Evolutionary conservation across 2,797 vertebrate genomes (phyloP).

Genomic region (Chrosomus eos): DNA sequence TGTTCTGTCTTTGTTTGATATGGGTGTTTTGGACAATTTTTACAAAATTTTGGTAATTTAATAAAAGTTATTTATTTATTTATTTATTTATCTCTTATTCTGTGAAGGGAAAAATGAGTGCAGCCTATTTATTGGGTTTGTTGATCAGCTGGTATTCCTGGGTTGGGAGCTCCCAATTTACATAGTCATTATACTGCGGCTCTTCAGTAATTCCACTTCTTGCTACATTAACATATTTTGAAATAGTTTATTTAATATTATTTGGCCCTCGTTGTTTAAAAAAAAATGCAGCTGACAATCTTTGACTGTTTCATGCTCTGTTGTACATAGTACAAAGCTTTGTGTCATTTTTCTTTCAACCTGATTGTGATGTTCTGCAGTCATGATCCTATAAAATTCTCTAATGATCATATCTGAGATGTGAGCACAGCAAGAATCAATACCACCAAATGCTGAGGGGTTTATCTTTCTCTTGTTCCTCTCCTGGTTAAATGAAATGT

Average conservation of each 20-base stretch:
- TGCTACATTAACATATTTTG: not conserved
- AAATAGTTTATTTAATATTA: not conserved
- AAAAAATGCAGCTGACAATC: not conserved
- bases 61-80: too few species aligned
- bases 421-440: constrained; percentile 67
- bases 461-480: constrained; percentile 65
- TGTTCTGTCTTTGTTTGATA: too few species aligned
- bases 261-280: not conserved
- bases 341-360: not conserved
- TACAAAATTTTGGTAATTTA: too few species aligned
- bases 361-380: not conserved
- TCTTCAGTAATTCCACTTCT: too few species aligned
- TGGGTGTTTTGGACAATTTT: too few species aligned
- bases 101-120: too few species aligned
- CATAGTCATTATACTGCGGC: too few species aligned
- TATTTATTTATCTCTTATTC: too few species aligned
- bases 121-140: too few species aligned
- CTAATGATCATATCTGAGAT: not conserved
- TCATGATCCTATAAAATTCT: constrained; percentile 4
- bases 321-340: not conserved
- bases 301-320: not conserved
- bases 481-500: constrained; percentile 21
- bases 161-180: too few species aligned
- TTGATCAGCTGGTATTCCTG: too few species aligned
- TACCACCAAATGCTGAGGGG: constrained; percentile 64